These are phyloP conservation scores for Andrena fulva DNA, from an alignment of 2,888 invertebrate genomes.

Conservation along the genomic window DNA sequence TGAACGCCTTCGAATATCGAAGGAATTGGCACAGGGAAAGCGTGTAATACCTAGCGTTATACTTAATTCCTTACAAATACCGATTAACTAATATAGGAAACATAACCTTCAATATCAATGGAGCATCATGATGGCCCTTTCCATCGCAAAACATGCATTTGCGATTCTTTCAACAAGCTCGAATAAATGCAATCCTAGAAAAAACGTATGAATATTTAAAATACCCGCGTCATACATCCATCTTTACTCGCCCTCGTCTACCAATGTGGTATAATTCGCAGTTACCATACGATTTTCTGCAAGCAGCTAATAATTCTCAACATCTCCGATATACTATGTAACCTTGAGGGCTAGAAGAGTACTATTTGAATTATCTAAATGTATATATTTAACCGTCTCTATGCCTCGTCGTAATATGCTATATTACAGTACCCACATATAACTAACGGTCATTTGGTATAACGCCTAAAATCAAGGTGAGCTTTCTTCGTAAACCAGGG, in stretches of 20 bases:
- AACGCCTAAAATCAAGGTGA: slow-evolving; percentile 3
- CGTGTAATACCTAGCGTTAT: not conserved
- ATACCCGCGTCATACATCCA: slow-evolving; percentile 38
- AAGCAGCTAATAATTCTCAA: not conserved
- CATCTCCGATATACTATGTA: not conserved
- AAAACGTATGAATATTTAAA: slow-evolving; percentile 31
- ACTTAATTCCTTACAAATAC: not conserved
- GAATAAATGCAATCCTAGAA: not conserved
- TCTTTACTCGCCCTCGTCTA: slow-evolving; percentile 5
- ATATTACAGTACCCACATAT: not conserved
- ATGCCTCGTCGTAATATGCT: not conserved
- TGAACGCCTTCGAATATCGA: not conserved
- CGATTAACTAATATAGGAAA: not conserved
- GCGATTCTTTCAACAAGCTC: not conserved
- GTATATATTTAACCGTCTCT: slow-evolving; percentile 1
- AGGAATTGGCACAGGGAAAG: not conserved
- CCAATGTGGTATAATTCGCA: not conserved
- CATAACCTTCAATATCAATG: too few species aligned
- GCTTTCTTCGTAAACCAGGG: not conserved
- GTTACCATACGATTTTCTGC: slow-evolving; percentile 5
- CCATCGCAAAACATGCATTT: not conserved
- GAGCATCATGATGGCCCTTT: not conserved
- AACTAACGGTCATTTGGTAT: not conserved
- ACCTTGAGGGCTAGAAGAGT: not conserved
- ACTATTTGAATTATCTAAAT: not conserved